Percentiles rank a stretch among this genome's conserved stretches.
Evolutionary conservation across 2,888 invertebrate species (phyloP).

Genomic region (Leptopilina myrica): DNA sequence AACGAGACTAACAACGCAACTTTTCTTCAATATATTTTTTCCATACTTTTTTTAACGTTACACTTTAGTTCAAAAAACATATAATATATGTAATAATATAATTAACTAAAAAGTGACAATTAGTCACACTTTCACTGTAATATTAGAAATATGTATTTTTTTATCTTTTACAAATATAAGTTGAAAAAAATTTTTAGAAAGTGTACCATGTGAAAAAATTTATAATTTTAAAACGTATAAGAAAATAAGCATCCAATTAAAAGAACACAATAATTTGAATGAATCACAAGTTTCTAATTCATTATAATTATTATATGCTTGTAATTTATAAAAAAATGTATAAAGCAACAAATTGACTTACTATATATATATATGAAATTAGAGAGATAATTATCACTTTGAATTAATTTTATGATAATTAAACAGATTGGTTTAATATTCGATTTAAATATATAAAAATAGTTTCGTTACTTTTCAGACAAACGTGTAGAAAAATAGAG

Average conservation of each 20-base stretch:
- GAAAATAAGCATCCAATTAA: not conserved
- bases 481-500: not conserved
- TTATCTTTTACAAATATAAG: not conserved
- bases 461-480: not conserved
- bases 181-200: not conserved
- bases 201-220: not conserved
- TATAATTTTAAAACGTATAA: not conserved
- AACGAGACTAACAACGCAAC: too few species aligned
- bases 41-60: too few species aligned
- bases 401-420: not conserved
- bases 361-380: too few species aligned
- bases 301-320: too few species aligned
- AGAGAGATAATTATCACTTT: too few species aligned
- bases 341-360: too few species aligned
- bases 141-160: not conserved
- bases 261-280: not conserved
- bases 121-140: slow-evolving; percentile 2
- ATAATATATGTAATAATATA: slow-evolving; percentile 1
- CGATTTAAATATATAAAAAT: not conserved
- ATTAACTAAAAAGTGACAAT: not conserved
- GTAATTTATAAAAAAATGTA: too few species aligned
- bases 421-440: not conserved
- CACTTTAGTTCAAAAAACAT: not conserved
- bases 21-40: too few species aligned
- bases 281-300: too few species aligned